These are phyloP conservation scores for Scolopax bukidnonensis DNA, from an alignment of 2,797 vertebrate species.

Conservation along the genomic window DNA sequence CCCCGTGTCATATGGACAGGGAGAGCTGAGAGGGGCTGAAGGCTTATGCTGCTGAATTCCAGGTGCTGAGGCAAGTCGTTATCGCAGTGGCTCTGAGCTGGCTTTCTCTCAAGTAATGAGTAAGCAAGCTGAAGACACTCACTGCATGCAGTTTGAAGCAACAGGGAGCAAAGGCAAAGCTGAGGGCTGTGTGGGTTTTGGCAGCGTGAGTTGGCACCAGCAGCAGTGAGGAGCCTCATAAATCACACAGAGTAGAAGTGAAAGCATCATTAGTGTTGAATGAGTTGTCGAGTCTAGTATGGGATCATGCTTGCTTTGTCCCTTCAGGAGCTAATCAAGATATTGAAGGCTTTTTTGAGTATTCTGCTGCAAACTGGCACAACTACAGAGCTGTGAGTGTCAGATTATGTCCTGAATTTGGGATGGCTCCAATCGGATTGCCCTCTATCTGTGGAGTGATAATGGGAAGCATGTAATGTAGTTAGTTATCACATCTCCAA, in stretches of 20 bases:
- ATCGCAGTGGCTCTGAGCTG: background rate
- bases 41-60: background rate
- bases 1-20: accelerated
- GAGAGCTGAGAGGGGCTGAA: background rate
- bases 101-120: background rate
- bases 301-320: background rate
- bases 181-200: accelerated
- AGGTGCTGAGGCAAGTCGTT: background rate
- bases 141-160: background rate
- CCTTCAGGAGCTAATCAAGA: background rate
- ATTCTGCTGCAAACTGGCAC: background rate
- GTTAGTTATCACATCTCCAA: background rate
- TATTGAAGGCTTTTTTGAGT: background rate
- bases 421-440: background rate
- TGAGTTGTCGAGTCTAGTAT: background rate
- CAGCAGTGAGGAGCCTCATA: background rate
- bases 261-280: background rate
- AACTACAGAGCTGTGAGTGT: background rate
- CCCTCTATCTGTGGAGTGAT: background rate
- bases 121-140: background rate
- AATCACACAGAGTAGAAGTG: background rate
- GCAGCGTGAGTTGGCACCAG: background rate
- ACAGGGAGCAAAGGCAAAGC: background rate
- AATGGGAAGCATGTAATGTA: background rate
- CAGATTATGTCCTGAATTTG: background rate